A percentile compares a stretch with the other conserved stretches of the same genome.
These are phyloP conservation scores for Villa cingulata DNA, from an alignment of 2,888 invertebrate genomes.

Conservation along the genomic window DNA sequence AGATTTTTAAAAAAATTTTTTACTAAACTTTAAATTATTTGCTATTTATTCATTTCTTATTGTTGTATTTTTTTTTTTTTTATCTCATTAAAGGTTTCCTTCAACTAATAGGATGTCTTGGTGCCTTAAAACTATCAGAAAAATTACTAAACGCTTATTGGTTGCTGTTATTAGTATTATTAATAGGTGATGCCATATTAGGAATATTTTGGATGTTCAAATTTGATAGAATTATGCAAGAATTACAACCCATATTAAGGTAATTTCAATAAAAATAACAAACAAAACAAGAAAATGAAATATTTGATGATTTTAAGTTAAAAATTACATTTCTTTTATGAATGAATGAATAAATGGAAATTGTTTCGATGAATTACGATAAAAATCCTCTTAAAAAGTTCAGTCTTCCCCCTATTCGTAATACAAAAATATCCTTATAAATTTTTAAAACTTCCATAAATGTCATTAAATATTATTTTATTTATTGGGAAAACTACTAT, in stretches of 20 bases:
- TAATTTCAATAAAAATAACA: conserved; percentile 22
- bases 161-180: conserved; percentile 60
- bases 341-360: too few species aligned
- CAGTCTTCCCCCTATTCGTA: too few species aligned
- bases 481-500: too few species aligned
- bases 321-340: too few species aligned
- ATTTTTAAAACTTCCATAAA: too few species aligned
- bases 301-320: too few species aligned
- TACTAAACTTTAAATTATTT: neutral
- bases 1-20: neutral
- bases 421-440: too few species aligned
- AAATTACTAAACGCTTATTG: conserved; percentile 72
- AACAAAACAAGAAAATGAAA: too few species aligned
- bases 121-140: conserved; percentile 66
- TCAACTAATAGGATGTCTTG: conserved; percentile 67
- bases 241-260: conserved; percentile 54
- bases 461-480: too few species aligned
- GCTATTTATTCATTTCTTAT: too few species aligned
- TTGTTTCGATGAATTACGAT: too few species aligned
- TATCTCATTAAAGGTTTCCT: conserved; percentile 37
- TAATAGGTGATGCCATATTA: conserved; percentile 71
- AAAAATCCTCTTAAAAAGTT: too few species aligned
- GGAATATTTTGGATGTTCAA: conserved; percentile 77
- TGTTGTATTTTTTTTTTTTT: neutral
- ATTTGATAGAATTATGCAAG: conserved; percentile 60